Evolutionary conservation across 2,113 vertebrate species (phyloP).

Genomic region (Rutilus rutilus): DNA sequence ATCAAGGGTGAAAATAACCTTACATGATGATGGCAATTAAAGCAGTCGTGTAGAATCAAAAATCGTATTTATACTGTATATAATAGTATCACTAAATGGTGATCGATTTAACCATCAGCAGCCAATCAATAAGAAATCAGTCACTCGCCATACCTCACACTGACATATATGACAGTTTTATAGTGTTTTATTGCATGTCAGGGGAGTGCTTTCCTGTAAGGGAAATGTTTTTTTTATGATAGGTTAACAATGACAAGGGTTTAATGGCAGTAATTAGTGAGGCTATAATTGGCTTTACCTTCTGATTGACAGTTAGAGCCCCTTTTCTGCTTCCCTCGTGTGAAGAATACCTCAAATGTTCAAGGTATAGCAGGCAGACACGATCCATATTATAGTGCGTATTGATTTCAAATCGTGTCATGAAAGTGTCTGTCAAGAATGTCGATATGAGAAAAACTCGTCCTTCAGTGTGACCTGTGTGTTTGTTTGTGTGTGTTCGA

Average conservation of each 20-base stretch:
- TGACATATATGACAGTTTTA: constrained; percentile 6
- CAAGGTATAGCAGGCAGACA: constrained; percentile 3
- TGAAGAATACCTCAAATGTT: constrained; percentile 14
- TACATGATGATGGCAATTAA: not conserved
- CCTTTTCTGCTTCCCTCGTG: not conserved
- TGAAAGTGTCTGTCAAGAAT: constrained; percentile 18
- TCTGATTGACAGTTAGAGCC: constrained; percentile 36
- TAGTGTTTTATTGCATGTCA: constrained; percentile 22
- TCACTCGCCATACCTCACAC: constrained; percentile 1
- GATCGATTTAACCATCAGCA: constrained; percentile 35
- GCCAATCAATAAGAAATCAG: constrained; percentile 10
- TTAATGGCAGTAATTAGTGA: constrained; percentile 33
- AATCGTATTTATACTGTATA: not conserved
- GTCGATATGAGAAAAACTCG: constrained; percentile 36
- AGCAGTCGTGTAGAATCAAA: not conserved
- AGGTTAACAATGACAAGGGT: constrained; percentile 15
- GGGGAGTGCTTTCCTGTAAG: constrained; percentile 13
- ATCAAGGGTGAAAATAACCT: not conserved
- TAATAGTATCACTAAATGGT: not conserved
- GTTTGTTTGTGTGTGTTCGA: not conserved
- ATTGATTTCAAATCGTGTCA: constrained; percentile 40
- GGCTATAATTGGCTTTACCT: constrained; percentile 36
- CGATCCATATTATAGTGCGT: not conserved
- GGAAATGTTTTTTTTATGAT: constrained; percentile 39
- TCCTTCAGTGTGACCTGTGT: constrained; percentile 30